Evolutionary conservation across 2,888 invertebrate genomes (phyloP).

Genomic region (Lymantria monacha): DNA sequence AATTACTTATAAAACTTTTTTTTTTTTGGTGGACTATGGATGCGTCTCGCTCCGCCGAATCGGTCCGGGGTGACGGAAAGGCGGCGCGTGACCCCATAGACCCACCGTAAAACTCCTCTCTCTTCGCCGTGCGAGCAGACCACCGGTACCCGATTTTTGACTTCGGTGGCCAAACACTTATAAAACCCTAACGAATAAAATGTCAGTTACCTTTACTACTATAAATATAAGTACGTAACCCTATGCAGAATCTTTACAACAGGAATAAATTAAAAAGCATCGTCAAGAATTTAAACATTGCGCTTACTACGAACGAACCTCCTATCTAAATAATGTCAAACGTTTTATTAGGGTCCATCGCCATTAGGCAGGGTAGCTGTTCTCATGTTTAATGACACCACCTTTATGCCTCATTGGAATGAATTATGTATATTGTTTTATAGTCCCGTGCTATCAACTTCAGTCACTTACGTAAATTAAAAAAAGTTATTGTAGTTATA

Average conservation of each 20-base stretch:
- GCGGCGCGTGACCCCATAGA: too few species aligned
- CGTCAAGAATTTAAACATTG: background rate
- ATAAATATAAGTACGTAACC: background rate
- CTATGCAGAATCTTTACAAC: background rate
- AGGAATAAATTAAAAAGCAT: background rate
- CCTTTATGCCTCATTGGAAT: slow-evolving; percentile 29
- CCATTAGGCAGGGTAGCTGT: slow-evolving; percentile 28
- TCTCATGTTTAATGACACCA: slow-evolving; percentile 26
- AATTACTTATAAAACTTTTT: too few species aligned
- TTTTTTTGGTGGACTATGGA: too few species aligned
- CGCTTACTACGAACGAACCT: background rate
- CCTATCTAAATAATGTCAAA: slow-evolving; percentile 9
- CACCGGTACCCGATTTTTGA: too few species aligned
- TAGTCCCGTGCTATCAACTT: slow-evolving; percentile 8
- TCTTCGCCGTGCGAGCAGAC: too few species aligned
- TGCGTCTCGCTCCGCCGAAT: too few species aligned
- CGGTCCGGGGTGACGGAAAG: too few species aligned
- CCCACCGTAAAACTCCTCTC: too few species aligned
- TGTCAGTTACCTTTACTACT: too few species aligned
- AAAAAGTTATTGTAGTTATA: background rate
- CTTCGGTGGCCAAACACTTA: too few species aligned
- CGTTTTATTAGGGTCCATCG: slow-evolving; percentile 33
- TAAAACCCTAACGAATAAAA: too few species aligned
- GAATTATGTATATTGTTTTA: slow-evolving; percentile 26
- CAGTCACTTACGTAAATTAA: slow-evolving; percentile 5